Percentiles rank a stretch among this genome's conserved stretches.
These are phyloP conservation scores for Gavialis gangeticus DNA, from an alignment of 2,113 vertebrate species.

Conservation along the genomic window DNA sequence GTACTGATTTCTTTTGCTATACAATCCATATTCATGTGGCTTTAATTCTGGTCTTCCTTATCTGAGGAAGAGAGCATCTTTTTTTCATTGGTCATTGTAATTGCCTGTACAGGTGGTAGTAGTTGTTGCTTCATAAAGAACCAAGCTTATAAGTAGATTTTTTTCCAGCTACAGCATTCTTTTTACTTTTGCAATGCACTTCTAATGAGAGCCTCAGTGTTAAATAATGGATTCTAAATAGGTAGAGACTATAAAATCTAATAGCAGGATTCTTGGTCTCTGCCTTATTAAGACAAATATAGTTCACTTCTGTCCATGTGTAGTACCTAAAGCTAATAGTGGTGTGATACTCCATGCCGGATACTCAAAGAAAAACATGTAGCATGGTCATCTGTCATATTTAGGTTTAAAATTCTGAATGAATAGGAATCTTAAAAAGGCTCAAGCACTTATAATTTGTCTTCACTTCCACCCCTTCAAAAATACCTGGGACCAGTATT, in stretches of 20 bases:
- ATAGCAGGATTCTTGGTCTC: slow-evolving; percentile 37
- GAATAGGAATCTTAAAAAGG: slow-evolving; percentile 3
- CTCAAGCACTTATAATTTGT: neutral
- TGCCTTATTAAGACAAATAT: slow-evolving; percentile 53
- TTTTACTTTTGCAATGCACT: neutral
- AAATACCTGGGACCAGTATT: neutral
- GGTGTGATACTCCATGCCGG: neutral
- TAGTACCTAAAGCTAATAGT: neutral
- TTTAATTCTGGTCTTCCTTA: slow-evolving; percentile 29
- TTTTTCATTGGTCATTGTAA: slow-evolving; percentile 44
- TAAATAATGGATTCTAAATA: slow-evolving; percentile 53
- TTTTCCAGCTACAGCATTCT: neutral
- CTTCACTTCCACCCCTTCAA: slow-evolving; percentile 50
- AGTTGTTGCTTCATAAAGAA: slow-evolving; percentile 43
- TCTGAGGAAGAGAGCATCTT: slow-evolving; percentile 24
- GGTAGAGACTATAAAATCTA: slow-evolving; percentile 45
- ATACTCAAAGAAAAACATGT: neutral
- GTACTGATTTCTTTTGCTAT: slow-evolving; percentile 44
- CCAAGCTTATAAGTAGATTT: slow-evolving; percentile 42
- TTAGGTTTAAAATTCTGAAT: slow-evolving; percentile 32
- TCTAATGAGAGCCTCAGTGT: neutral
- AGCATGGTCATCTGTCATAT: slow-evolving; percentile 20
- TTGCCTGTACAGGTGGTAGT: slow-evolving; percentile 48
- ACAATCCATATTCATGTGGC: neutral
- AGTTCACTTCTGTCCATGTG: slow-evolving; percentile 24